Evolutionary conservation across 1,140 invertebrate species (phyloP).

Genomic region (Nasonia vitripennis): DNA sequence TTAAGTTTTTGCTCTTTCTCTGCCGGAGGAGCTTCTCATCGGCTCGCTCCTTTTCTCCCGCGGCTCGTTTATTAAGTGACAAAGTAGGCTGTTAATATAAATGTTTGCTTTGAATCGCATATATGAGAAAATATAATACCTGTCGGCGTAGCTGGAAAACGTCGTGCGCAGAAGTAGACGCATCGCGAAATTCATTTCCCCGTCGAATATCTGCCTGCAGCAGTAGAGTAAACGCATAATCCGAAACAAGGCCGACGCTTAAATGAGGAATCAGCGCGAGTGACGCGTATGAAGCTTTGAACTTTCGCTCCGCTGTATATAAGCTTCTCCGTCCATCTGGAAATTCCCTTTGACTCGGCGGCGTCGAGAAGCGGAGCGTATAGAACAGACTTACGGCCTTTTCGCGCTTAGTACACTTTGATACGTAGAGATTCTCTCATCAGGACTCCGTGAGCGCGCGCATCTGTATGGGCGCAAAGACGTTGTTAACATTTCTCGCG

Average conservation of each 20-base stretch:
- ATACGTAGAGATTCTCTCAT: not conserved
- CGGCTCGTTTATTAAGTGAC: conserved; percentile 23
- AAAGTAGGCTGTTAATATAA: no score
- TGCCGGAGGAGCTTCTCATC: not conserved
- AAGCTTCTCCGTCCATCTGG: not conserved
- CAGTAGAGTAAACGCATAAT: not conserved
- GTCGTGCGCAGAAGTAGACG: not conserved
- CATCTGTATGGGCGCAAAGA: not conserved
- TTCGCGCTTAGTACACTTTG: not conserved
- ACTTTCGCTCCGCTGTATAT: not conserved
- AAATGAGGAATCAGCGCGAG: conserved; percentile 14
- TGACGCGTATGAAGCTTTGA: not conserved
- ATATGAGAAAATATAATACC: no score
- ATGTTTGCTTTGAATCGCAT: no score
- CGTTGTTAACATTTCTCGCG: conserved; percentile 27
- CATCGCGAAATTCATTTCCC: not conserved
- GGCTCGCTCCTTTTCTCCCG: not conserved
- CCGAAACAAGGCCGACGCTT: conserved; percentile 1
- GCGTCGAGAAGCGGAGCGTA: not conserved
- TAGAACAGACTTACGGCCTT: not conserved
- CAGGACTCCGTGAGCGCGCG: not conserved
- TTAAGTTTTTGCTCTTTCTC: conserved; percentile 22
- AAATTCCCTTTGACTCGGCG: conserved; percentile 18
- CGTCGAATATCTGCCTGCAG: not conserved
- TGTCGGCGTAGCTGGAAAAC: no score